These are phyloP conservation scores for Anas acuta DNA, from an alignment of 2,797 vertebrate species.

Conservation along the genomic window DNA sequence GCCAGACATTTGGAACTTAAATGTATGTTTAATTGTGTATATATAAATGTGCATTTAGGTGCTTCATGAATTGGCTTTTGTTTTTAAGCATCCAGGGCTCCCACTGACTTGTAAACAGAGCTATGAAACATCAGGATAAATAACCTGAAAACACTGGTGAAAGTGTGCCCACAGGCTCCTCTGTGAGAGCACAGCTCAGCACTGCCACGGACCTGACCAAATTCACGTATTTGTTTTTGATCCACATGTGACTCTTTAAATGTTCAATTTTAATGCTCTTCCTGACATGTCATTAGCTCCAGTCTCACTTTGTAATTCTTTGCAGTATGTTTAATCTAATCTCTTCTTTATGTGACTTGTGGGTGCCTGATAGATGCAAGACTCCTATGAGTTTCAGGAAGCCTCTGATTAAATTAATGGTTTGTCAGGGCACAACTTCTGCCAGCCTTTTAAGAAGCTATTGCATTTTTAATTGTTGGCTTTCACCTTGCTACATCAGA, in stretches of 20 bases:
- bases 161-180: not conserved
- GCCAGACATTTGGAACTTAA: not conserved
- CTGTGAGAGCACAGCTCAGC: not conserved
- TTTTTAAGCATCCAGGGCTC: not conserved
- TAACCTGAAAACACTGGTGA: not conserved
- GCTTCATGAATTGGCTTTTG: not conserved
- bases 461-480: not conserved
- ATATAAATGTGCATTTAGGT: not conserved
- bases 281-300: not conserved
- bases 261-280: not conserved
- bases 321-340: not conserved
- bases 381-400: not conserved
- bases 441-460: not conserved
- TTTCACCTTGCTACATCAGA: not conserved
- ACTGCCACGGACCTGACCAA: not conserved
- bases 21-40: not conserved
- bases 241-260: not conserved
- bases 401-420: not conserved
- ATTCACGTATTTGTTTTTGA: not conserved
- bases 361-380: not conserved
- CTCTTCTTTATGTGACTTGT: accelerated
- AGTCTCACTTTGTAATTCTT: not conserved
- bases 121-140: not conserved
- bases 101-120: not conserved
- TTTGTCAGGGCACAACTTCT: not conserved